Percentiles rank a stretch among this genome's conserved stretches.
Evolutionary conservation across 2,888 invertebrate species (phyloP).

Genomic region (Isotomurus palustris): DNA sequence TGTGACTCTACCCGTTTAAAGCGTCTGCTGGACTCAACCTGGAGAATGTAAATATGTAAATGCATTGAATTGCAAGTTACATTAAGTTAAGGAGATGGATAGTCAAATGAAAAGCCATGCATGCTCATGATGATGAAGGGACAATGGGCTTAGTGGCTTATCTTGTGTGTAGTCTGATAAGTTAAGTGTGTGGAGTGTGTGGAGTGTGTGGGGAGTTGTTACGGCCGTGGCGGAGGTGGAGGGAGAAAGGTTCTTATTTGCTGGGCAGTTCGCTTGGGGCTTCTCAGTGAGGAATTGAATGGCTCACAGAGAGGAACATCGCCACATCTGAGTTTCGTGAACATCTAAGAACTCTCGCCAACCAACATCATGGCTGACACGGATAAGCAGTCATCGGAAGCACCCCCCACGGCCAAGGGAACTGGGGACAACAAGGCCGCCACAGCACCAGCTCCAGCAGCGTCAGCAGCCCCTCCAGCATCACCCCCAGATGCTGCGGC

Average conservation of each 20-base stretch:
- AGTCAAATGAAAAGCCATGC: too few relatives aligned
- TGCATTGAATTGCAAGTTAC: too few relatives aligned
- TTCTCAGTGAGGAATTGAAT: conserved; percentile 36
- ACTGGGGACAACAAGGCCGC: conserved; percentile 11
- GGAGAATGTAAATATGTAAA: too few relatives aligned
- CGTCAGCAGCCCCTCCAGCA: conserved; percentile 27
- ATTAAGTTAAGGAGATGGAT: too few relatives aligned
- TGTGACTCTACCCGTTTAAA: too few relatives aligned
- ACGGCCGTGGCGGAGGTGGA: not conserved
- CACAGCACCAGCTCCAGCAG: conserved; percentile 14
- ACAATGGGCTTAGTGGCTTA: too few relatives aligned
- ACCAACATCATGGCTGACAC: conserved; percentile 88
- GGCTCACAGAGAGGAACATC: conserved; percentile 37
- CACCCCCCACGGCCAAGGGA: conserved; percentile 49
- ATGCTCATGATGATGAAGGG: too few relatives aligned
- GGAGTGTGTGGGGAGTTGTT: not conserved
- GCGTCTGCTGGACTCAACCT: too few relatives aligned
- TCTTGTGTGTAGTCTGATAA: too few relatives aligned
- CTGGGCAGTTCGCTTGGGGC: not conserved
- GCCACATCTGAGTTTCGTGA: too few relatives aligned
- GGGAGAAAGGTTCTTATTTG: not conserved
- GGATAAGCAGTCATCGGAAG: conserved; percentile 63
- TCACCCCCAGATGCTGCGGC: conserved; percentile 8
- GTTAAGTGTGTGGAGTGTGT: not conserved
- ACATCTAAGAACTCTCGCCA: conserved; percentile 39